Evolutionary conservation across 2,888 invertebrate species (phyloP).

Genomic region (Cistogaster globosa): DNA sequence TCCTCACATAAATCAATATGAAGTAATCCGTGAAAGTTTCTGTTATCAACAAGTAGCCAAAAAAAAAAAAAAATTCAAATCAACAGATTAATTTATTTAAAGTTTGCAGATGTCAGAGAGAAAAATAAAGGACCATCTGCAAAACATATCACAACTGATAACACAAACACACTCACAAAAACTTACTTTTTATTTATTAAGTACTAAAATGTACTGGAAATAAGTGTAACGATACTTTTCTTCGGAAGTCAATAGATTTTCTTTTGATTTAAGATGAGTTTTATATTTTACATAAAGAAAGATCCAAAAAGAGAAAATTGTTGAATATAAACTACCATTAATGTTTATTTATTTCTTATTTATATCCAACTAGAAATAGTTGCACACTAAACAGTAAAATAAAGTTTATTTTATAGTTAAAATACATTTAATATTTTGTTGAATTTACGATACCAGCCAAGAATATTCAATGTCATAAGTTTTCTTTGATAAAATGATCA

Average conservation of each 20-base stretch:
- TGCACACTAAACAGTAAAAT: slow-evolving; percentile 26
- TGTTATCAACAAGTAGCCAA: not conserved
- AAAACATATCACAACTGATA: slow-evolving; percentile 28
- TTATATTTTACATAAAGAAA: no score
- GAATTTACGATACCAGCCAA: not conserved
- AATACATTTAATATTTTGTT: slow-evolving; percentile 29
- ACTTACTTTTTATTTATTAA: not conserved
- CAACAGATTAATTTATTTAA: slow-evolving; percentile 1
- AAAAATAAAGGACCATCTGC: slow-evolving; percentile 33
- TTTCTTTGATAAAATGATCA: slow-evolving; percentile 32
- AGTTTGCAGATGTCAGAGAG: slow-evolving; percentile 45
- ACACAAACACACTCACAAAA: slow-evolving; percentile 18
- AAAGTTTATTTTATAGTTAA: not conserved
- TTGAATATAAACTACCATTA: slow-evolving; percentile 16
- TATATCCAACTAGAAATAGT: not conserved
- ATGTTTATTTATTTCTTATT: slow-evolving; percentile 31
- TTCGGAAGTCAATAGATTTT: slow-evolving; percentile 13
- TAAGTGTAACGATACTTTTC: no score
- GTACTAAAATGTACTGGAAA: no score
- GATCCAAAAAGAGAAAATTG: not conserved
- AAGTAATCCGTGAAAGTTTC: slow-evolving; percentile 8
- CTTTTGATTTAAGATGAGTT: slow-evolving; percentile 29
- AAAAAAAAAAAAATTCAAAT: not conserved
- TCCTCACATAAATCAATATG: slow-evolving; percentile 28
- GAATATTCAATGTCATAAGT: slow-evolving; percentile 50